These are phyloP conservation scores for Hemicordylus capensis DNA, from an alignment of 2,113 vertebrate species.

Conservation along the genomic window DNA sequence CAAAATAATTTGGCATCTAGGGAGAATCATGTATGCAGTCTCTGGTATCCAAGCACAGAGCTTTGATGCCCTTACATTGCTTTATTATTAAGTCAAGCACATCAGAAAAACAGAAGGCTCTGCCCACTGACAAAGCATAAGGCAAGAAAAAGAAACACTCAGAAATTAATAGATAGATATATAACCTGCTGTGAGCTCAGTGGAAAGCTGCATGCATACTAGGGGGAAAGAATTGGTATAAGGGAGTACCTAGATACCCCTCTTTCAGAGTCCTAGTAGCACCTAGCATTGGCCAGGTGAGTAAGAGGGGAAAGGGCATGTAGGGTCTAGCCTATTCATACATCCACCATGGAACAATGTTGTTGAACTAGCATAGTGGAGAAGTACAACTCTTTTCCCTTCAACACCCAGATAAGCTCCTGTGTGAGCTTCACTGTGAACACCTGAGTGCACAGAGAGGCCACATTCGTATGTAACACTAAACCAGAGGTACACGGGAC, in stretches of 20 bases:
- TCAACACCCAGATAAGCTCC: too few relatives aligned
- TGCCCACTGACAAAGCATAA: neutral
- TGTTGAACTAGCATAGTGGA: neutral
- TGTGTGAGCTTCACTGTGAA: neutral
- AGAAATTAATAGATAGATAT: neutral
- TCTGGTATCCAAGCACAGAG: neutral
- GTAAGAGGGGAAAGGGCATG: neutral
- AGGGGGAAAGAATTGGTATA: neutral
- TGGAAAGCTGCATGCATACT: neutral
- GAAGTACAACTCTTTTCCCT: neutral
- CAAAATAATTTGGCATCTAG: neutral
- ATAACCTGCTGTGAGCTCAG: neutral
- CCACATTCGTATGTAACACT: too few relatives aligned
- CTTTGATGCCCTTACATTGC: slow-evolving; percentile 11
- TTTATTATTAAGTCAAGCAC: slow-evolving; percentile 1
- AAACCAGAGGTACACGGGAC: neutral
- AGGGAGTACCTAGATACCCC: neutral
- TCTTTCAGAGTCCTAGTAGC: neutral
- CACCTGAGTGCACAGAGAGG: neutral
- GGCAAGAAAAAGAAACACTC: neutral
- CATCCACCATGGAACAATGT: neutral
- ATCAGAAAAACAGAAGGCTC: neutral
- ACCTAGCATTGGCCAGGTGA: neutral
- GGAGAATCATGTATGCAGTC: neutral
- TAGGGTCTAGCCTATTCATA: neutral